Base-by-base conservation (phyloP, 2,797 vertebrate genomes). In the Sylvilagus floridanus region DNA sequence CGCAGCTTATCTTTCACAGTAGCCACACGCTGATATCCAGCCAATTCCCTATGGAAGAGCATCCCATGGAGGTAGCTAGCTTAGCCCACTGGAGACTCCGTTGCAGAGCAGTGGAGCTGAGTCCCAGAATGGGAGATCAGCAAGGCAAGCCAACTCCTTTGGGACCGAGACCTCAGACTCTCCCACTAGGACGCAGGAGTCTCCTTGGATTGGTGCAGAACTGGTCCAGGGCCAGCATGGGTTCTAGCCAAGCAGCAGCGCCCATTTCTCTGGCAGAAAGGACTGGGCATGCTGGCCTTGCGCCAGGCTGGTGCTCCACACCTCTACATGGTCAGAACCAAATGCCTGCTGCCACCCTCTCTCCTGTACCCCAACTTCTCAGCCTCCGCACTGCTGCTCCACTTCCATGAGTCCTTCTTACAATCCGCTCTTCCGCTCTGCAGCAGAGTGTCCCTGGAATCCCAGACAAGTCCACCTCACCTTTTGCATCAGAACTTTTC, bases 401-500 rank as follows among this genome's bases (percentile, higher is more conserved):
- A 52, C 3, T 84, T 16, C 71, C 62, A 17, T 63, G 84, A 69
- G 26, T 63, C 13, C 21, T 22, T 21, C 47, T n/a, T 11, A 2
- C 22, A 87, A 17, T 16, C 14, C 77, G 2, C 6, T 68, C 35
- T 57, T 87, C 62, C 8, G 26, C 66, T 81, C 69, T 77, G 81
- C 84, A 22, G 35, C 26, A 65, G 75, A 88, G 47, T 19, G 4
- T 76, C 84, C 42, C 71, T 87, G 75, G 11, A 62, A 84, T 28
- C 13, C 37, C 71, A 92, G 81, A 65, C 21, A 24, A 37, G 14
- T 66, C 57, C 10, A 47, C 47, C 28, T 79, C 30, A 76, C 1
- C 52, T 24, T 93, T 68, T 54, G 28, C 16, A 84, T 85, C 26
- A 63, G 88, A 94, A 68, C 28, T 63, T 88, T 57, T 92, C 57